Base-by-base conservation (phyloP, 2,113 vertebrate genomes). In the Falco punctatus region DNA sequence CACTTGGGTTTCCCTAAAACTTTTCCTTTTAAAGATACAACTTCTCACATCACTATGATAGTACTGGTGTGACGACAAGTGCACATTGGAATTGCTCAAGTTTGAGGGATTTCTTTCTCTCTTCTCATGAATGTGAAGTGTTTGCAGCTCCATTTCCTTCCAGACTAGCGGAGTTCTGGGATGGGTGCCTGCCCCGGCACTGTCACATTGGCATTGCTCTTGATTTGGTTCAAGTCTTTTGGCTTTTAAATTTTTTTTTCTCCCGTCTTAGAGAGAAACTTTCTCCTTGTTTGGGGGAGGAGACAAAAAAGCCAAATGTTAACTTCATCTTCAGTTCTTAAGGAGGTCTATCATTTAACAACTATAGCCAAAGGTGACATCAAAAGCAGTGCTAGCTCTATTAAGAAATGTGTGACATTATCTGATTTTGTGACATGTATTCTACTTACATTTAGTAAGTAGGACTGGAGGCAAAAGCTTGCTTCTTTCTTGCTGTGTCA, bases 151-250 rank as follows among this genome's bases (percentile, higher is more conserved):
- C 3, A 2, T 90, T 92, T 88, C 16, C 4, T 18, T 57, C 9
- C 23, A 77, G 35, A 61, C 8, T 14, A 23, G 4, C 11, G 7
- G 20, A 28, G 23, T 38, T 86, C 28, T 69, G 22, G 19, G 21
- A 5, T 1, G 1, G 15, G 1, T 80, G 10, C 21, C 33, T 20
- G 42, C 16, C 1, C 1, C 20, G 57, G n/a, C 1, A 69, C 58
- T 75, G 7, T 23, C 16, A 32, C 38, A 16, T 40, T 0, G 1
- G 16, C 12, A 16, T 40, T 88, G 33, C 10, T 86, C 32, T 46
- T 51, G 21, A 14, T 77, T 79, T 81, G 10, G 9, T 85, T 46
- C 3, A 2, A 33, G 20, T 58, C 8, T 81, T 8, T 3, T 21
- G 46, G 73, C 18, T 38, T 80, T 46, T 32, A 38, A 38, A 10